A percentile compares a stretch with the other conserved stretches of the same genome.
Conservation (phyloP, 2,888 invertebrate species). For the Andrena flavipes region DNA sequence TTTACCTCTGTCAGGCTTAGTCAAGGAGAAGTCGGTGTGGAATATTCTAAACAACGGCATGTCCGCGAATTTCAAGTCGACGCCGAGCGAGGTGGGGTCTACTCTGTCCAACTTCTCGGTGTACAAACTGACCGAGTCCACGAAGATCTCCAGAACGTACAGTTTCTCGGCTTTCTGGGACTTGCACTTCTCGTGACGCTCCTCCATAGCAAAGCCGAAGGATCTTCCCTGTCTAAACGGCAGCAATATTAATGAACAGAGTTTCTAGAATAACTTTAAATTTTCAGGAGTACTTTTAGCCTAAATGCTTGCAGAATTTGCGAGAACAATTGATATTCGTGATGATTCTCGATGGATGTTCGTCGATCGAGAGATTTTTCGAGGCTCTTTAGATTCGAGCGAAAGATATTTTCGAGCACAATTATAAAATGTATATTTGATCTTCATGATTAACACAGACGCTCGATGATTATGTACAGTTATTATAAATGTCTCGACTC, state of each 20-base stretch:
- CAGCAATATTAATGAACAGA: neutral
- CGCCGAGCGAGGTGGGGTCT: constrained; percentile 30
- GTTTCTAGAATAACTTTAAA: constrained; percentile 7
- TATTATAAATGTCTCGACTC: neutral
- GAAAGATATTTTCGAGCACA: neutral
- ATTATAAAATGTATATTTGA: neutral
- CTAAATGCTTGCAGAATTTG: neutral
- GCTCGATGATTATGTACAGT: too few species aligned
- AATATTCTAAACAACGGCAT: constrained; percentile 59
- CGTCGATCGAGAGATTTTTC: too few species aligned
- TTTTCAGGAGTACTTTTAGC: constrained; percentile 11
- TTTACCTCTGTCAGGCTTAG: constrained; percentile 45
- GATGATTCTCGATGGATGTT: neutral
- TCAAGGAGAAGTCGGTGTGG: constrained; percentile 44
- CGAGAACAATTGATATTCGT: constrained; percentile 48
- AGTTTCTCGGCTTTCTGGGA: constrained; percentile 33
- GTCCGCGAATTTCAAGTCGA: constrained; percentile 58
- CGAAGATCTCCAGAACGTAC: constrained; percentile 51
- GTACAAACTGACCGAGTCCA: constrained; percentile 47
- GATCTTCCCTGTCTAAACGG: neutral
- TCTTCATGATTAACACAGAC: constrained; percentile 11
- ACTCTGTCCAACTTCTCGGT: constrained; percentile 48
- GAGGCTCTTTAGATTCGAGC: neutral
- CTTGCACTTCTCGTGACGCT: constrained; percentile 11
- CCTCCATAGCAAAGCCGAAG: constrained; percentile 1